A percentile compares a stretch with the other conserved stretches of the same genome.
Conservation (phyloP, 2,113 vertebrate species). For the Cavia porcellus region DNA sequence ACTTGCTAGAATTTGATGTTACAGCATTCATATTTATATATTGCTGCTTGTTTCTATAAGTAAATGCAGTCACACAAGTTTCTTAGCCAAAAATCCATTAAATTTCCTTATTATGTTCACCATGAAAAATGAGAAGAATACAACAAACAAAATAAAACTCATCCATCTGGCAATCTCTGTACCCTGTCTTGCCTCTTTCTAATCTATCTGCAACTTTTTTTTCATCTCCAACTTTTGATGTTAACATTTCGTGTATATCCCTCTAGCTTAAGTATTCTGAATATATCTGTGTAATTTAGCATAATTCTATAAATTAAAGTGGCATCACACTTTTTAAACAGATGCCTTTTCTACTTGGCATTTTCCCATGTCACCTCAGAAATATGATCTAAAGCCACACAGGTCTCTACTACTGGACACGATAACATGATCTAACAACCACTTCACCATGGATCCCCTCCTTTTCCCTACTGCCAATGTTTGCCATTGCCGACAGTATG, state of each 20-base stretch:
- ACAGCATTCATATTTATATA: not conserved
- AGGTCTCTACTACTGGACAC: not conserved
- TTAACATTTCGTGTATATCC: not conserved
- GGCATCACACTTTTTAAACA: conserved; percentile 3
- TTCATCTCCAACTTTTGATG: conserved; percentile 12
- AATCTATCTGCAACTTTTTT: conserved; percentile 12
- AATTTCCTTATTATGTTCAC: not conserved
- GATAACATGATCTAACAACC: not conserved
- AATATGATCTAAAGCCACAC: not conserved
- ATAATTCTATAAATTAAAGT: conserved; percentile 55
- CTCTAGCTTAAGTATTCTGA: not conserved
- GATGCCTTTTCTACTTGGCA: conserved; percentile 22
- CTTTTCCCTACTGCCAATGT: not conserved
- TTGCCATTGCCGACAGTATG: not conserved
- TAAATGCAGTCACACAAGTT: conserved; percentile 11
- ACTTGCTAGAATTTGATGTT: not conserved
- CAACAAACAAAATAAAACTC: not conserved
- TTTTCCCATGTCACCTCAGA: conserved; percentile 29
- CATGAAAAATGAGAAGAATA: conserved; percentile 26
- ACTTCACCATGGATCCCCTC: not conserved
- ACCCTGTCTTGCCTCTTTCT: conserved; percentile 5
- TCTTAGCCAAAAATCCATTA: conserved; percentile 25
- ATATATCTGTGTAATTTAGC: not conserved
- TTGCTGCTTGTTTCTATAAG: not conserved
- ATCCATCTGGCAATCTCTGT: not conserved